A percentile compares a stretch with the other conserved stretches of the same genome.
These are phyloP conservation scores for Sarcophaga variegata DNA, from an alignment of 2,888 invertebrate species.

Conservation along the genomic window DNA sequence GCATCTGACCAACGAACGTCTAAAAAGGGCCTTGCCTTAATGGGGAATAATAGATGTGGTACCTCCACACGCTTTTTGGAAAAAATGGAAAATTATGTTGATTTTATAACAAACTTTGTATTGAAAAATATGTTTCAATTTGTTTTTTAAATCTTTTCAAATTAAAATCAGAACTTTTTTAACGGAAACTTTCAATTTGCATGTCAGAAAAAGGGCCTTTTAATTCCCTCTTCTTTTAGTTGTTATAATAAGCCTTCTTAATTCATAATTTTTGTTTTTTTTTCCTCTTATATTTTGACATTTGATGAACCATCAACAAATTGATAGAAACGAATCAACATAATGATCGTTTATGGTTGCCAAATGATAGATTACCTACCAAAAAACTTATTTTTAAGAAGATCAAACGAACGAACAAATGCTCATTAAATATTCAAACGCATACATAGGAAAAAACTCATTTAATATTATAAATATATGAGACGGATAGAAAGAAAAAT, in stretches of 20 bases:
- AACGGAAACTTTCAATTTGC: too few relatives aligned
- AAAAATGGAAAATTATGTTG: too few relatives aligned
- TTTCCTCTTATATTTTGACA: slow-evolving; percentile 25
- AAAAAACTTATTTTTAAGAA: slow-evolving; percentile 39
- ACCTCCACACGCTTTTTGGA: too few relatives aligned
- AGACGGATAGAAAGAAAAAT: slow-evolving; percentile 45
- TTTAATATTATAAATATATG: slow-evolving; percentile 41
- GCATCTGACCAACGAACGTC: too few relatives aligned
- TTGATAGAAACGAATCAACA: slow-evolving; percentile 37
- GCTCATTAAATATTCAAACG: slow-evolving; percentile 64
- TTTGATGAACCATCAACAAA: slow-evolving; percentile 54
- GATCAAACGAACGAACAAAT: slow-evolving; percentile 33
- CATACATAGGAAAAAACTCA: slow-evolving; percentile 48
- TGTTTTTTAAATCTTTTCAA: too few relatives aligned
- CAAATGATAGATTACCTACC: slow-evolving; percentile 57
- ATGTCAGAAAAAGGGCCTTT: too few relatives aligned
- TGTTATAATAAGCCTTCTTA: neutral
- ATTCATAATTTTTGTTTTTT: neutral
- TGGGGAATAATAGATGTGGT: too few relatives aligned
- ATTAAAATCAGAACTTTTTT: too few relatives aligned
- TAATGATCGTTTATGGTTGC: neutral
- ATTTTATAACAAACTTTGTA: too few relatives aligned
- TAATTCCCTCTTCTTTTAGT: too few relatives aligned
- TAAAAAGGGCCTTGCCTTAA: too few relatives aligned
- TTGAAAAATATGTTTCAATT: too few relatives aligned